Evolutionary conservation across 1,140 invertebrate genomes (phyloP), one percentile per base, ranked within the genome.

Genomic region (Calliphora vicina): DNA sequence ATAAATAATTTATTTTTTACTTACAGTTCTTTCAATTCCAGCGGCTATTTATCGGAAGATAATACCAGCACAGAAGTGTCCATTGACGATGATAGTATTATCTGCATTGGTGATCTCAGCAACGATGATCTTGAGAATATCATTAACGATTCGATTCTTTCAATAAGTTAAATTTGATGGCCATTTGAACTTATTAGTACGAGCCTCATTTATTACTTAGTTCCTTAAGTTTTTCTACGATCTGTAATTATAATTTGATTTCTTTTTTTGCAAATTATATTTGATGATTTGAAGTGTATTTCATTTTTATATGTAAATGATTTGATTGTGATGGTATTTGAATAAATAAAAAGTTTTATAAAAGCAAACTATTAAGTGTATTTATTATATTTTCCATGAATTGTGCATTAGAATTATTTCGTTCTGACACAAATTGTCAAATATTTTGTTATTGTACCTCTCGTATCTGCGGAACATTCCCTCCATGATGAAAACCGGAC

Each of bases 1-100:
- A 35, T 35, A 35, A 35, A 29, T 29, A 3, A 29, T 29, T 29
- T 29, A 2, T 29, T 29, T 13, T 74, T 35, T 73, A 1, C 13
- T 73, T 74, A 29, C 72, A 74, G 72, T 8, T 74, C 72, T 12
- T 74, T 74, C n/a, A 74, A 74, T 35, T 74, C 72, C 15, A 74
- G 72, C 10, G 72, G 72, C n/a, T 74, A 74, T 35, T 20, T 74
- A 20, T 74, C 72, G 20, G 72, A 74, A 13, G 72, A 74, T n/a
- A 74, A 74, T 35, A 29, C n/a, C 27, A 74, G 72, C 27, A 74
- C 29, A 8, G n/a, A 35, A 8, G 72, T 74, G n/a, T 35, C 26
- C 15, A 35, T 23, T 23, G 72, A 74, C 10, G 72, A 74, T 1
- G 72, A 74, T 9, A 74, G 72, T 35, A n/a, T 50, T n/a, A n/a